Percentiles rank a stretch among this genome's conserved stretches.
Conservation (phyloP, 2,888 invertebrate genomes). For the Ophonus ardosiacus region DNA sequence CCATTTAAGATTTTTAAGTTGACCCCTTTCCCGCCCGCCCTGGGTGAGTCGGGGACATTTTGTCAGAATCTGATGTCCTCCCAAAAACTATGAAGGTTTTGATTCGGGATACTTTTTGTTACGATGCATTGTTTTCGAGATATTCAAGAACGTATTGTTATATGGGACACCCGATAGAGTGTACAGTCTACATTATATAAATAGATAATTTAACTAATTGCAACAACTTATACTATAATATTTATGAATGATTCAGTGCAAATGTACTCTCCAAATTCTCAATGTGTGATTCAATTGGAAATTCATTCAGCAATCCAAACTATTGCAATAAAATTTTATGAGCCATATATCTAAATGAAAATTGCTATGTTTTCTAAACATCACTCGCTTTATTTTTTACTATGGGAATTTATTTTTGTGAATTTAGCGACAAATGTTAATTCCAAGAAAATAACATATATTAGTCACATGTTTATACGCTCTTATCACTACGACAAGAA, state of each 20-base stretch:
- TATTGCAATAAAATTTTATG: not conserved
- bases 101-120: too few relatives aligned
- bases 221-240: too few relatives aligned
- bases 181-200: too few relatives aligned
- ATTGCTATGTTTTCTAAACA: not conserved
- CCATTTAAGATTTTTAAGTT: too few relatives aligned
- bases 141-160: too few relatives aligned
- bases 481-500: not conserved
- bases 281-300: not conserved
- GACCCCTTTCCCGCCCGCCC: too few relatives aligned
- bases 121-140: too few relatives aligned
- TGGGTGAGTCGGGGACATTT: too few relatives aligned
- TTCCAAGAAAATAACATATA: not conserved
- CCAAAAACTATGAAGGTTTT: too few relatives aligned
- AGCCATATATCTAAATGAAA: not conserved
- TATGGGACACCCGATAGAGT: too few relatives aligned
- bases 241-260: not conserved
- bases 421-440: not conserved
- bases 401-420: not conserved
- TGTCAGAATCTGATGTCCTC: too few relatives aligned
- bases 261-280: not conserved
- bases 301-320: not conserved
- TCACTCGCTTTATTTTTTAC: not conserved
- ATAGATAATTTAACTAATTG: too few relatives aligned
- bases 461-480: not conserved